A percentile compares a stretch with the other conserved stretches of the same genome.
These are phyloP conservation scores for Synergus gifuensis DNA, from an alignment of 2,888 invertebrate species.

Conservation along the genomic window DNA sequence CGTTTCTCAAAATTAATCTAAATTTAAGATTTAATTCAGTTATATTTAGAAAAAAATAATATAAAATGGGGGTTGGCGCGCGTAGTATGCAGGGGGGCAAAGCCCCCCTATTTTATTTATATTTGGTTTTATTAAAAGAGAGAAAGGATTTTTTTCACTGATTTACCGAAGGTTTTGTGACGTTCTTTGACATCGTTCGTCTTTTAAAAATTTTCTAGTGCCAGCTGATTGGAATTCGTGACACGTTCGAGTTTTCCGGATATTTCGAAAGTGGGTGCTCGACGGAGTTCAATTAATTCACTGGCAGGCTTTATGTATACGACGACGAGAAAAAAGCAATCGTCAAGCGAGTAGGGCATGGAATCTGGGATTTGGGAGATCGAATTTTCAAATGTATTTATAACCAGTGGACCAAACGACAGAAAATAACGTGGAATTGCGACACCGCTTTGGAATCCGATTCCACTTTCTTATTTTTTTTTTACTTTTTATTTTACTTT, in stretches of 20 bases:
- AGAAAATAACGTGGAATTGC: constrained; percentile 7
- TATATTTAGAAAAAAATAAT: too few relatives aligned
- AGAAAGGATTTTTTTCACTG: not conserved
- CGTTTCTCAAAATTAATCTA: too few relatives aligned
- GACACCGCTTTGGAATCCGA: constrained; percentile 2
- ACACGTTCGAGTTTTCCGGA: not conserved
- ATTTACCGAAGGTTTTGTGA: not conserved
- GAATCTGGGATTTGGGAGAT: not conserved
- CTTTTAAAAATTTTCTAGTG: not conserved
- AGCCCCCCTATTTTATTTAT: not conserved
- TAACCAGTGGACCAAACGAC: constrained; percentile 4
- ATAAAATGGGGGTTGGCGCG: too few relatives aligned
- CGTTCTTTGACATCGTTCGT: not conserved
- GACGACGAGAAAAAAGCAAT: not conserved
- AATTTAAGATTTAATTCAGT: too few relatives aligned
- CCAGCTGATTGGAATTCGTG: not conserved
- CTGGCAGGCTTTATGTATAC: not conserved
- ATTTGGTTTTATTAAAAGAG: not conserved
- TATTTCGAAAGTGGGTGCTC: not conserved
- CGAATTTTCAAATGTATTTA: constrained; percentile 2
- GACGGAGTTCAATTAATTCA: not conserved
- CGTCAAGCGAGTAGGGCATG: too few relatives aligned
- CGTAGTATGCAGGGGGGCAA: too few relatives aligned
- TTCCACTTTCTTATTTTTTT: not conserved
- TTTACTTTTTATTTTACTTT: too few relatives aligned